Evolutionary conservation across 1,140 invertebrate species (phyloP), one percentile per base, ranked within the genome.

Genomic region (Brachionus plicatilis): DNA sequence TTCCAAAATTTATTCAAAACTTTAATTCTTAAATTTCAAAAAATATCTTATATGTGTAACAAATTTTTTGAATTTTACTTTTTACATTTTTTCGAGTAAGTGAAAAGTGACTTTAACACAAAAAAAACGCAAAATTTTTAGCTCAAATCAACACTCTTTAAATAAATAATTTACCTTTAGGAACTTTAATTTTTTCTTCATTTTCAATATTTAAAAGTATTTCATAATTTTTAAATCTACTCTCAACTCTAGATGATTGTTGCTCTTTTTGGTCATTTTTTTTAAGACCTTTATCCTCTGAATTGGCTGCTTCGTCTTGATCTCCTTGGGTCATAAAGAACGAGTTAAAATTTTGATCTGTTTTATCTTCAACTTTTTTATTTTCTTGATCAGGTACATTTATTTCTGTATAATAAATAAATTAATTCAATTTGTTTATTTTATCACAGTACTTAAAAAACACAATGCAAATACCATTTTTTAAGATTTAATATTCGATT

Each of bases 241-340:
- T 60, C 14, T 84, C 82, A 20, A 53, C 17, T 45, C 65, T 41
- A 24, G 43, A n/a, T 1, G 37, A 27, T 56, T 37, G 7, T 24
- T 75, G 24, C 29, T 7, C 33, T 9, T 76, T 66, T 14, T 12
- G 1, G 9, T 84, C 27, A 33, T 27, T 17, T 84, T 76, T 37
- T 29, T 27, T 47, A 8, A 29, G 9, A 9, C 41, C 27, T 45
- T n/a, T 24, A 12, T 60, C 37, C 29, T 72, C 37, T 0, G 2
- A 24, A 29, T 72, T 79, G 11, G 75, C 12, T 0, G 37, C 27
- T 29, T 79, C 70, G 0, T 53, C 82, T 70, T 78, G 70, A 37
- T 78, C 68, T 45, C 27, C 82, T 24, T 76, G 83, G 3, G 68
- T 72, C 83, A 82, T 82, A 82, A 82, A 82, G n/a, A 82, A 82